These are phyloP conservation scores for Numenius arquata DNA, from an alignment of 2,113 vertebrate species.

Conservation along the genomic window DNA sequence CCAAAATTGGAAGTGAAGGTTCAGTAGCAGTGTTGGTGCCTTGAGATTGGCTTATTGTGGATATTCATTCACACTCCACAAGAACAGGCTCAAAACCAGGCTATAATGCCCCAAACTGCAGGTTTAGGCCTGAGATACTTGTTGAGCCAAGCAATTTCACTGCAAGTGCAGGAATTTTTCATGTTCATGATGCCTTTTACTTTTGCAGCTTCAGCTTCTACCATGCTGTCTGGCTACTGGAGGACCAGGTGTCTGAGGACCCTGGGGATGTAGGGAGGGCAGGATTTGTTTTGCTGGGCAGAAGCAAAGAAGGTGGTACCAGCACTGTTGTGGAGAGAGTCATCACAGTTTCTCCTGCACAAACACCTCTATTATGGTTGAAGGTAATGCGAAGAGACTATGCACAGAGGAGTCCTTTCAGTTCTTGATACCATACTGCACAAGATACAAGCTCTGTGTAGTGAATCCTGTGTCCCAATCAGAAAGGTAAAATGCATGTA, in stretches of 20 bases:
- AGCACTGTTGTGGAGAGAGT: slow-evolving; percentile 57
- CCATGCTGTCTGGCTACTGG: slow-evolving; percentile 83
- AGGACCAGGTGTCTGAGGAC: slow-evolving; percentile 82
- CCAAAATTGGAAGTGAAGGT: slow-evolving; percentile 73
- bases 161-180: slow-evolving; percentile 86
- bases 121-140: slow-evolving; percentile 84
- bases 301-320: slow-evolving; percentile 71
- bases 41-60: slow-evolving; percentile 78
- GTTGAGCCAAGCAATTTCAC: slow-evolving; percentile 87
- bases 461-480: neutral
- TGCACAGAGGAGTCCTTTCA: slow-evolving; percentile 76
- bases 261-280: slow-evolving; percentile 79
- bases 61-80: slow-evolving; percentile 76
- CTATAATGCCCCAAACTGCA: slow-evolving; percentile 85
- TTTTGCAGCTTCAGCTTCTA: slow-evolving; percentile 88
- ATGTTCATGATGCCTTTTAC: slow-evolving; percentile 84
- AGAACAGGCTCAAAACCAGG: slow-evolving; percentile 84
- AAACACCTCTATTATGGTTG: slow-evolving; percentile 85
- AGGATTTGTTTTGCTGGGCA: slow-evolving; percentile 68
- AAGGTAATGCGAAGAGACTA: slow-evolving; percentile 78
- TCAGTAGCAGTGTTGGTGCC: slow-evolving; percentile 82
- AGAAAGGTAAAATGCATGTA: neutral
- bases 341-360: slow-evolving; percentile 81
- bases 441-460: neutral
- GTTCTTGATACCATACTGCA: slow-evolving; percentile 79